Base-by-base conservation (phyloP, 1,140 invertebrate species). In the Stenopsyche tienmushanensis region DNA sequence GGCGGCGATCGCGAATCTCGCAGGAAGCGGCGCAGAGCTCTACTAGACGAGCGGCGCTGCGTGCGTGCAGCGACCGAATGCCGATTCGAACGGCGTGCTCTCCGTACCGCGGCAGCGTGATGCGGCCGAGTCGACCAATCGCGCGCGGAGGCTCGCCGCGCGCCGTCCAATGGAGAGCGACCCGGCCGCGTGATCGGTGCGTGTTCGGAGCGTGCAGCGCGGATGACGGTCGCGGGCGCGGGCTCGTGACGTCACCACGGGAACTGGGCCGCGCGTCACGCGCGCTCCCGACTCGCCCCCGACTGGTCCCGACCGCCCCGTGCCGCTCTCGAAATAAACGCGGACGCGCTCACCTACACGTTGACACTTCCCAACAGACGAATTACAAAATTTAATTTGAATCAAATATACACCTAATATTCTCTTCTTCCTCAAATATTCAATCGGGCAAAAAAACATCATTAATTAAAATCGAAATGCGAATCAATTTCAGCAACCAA, bases 151-250 rank as follows among this genome's bases (percentile, higher is more conserved):
- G 76, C 75, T 71, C 77, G 77, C 73, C 75, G 34, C 60, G 52
- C 65, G 29, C 39, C 42, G 72, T 64, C 83, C 82, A 83, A 84
- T 83, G 64, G 67, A 44, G 62, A 71, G 20, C 69, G 81, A 77
- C 69, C 66, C 74, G 80, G 81, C 79, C 83, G 83, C 77, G 77
- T 73, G 66, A 65, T 52, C 71, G 70, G 72, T 75, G 80, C 83
- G 80, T 83, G 83, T 45, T 78, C 74, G 82, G 83, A 83, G 83
- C 83, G 83, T 84, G 83, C 75, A 75, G 76, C 69, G 62, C 71
- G 79, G 77, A 77, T 57, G 54, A 57, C 54, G 57, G 57, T 47
- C 57, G 57, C 13, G 57, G 25, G 21, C 57, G 42, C 77, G 77
- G 75, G 75, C 77, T 76, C 76, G 75, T 78, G 73, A 80, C 77